These are phyloP conservation scores for Syngnathus scovelli DNA, from an alignment of 2,113 vertebrate genomes.

Conservation along the genomic window DNA sequence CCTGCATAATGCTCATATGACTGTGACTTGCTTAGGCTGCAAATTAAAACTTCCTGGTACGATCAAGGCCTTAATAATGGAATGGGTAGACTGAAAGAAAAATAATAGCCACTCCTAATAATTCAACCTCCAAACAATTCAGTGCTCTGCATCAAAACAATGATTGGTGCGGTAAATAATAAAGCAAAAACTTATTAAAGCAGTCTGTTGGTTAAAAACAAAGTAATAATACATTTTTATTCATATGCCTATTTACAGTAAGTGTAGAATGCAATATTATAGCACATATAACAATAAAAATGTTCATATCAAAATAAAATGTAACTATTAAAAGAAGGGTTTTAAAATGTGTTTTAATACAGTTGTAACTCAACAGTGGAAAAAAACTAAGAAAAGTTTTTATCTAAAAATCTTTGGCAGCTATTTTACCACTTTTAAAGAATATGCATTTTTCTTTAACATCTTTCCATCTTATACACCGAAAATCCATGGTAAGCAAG, in stretches of 20 bases:
- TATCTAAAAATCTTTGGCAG: background rate
- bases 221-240: background rate
- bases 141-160: background rate
- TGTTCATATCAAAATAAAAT: background rate
- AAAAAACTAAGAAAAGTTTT: too few relatives aligned
- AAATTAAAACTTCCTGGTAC: background rate
- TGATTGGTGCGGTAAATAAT: background rate
- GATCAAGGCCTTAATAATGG: too few relatives aligned
- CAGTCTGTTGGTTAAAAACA: background rate
- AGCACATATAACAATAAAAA: background rate
- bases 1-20: conserved; percentile 26
- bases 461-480: background rate
- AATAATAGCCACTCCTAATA: too few relatives aligned
- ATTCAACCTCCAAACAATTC: background rate
- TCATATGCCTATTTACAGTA: background rate
- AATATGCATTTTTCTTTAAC: background rate
- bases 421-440: background rate
- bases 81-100: background rate
- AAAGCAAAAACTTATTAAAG: background rate
- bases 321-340: background rate
- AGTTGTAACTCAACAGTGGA: too few relatives aligned
- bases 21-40: conserved; percentile 15
- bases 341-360: too few relatives aligned
- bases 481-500: background rate
- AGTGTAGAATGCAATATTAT: background rate